phyloP scores from a whole-genome alignment of 1,140 invertebrate genomes.

The Aphelenchoides avenae region DNA sequence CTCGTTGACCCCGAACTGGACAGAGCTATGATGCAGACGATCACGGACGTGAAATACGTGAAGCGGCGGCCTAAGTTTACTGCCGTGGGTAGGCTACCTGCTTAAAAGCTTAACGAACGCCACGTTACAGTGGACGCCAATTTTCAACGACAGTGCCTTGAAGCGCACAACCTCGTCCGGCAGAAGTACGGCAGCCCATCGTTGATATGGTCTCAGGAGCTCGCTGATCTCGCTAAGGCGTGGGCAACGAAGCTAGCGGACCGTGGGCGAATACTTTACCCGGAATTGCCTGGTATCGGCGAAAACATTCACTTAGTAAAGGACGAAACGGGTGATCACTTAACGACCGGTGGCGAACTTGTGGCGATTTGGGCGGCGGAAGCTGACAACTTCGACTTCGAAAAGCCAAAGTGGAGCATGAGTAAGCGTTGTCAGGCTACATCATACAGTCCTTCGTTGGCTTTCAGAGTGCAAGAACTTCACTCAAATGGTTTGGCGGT shows the following conservation, averaged over 20 bases:
- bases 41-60: slow-evolving; percentile 59
- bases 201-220: slow-evolving; percentile 49
- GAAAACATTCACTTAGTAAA: slow-evolving; percentile 51
- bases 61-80: slow-evolving; percentile 57
- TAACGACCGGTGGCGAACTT: slow-evolving; percentile 54
- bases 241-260: slow-evolving; percentile 58
- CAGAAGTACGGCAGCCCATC: slow-evolving; percentile 36
- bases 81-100: slow-evolving; percentile 47
- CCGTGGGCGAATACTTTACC: slow-evolving; percentile 54
- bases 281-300: slow-evolving; percentile 57
- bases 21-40: slow-evolving; percentile 57
- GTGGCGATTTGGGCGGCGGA: slow-evolving; percentile 55
- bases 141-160: slow-evolving; percentile 56
- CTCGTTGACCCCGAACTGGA: slow-evolving; percentile 51
- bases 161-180: slow-evolving; percentile 55
- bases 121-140: slow-evolving; percentile 48
- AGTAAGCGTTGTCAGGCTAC: slow-evolving; percentile 26
- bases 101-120: not conserved
- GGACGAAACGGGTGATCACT: slow-evolving; percentile 44
- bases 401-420: slow-evolving; percentile 46
- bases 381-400: slow-evolving; percentile 54
- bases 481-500: slow-evolving; percentile 82
- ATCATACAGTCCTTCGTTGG: not conserved
- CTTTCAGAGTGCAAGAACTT: slow-evolving; percentile 68
- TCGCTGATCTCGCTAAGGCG: slow-evolving; percentile 56